Evolutionary conservation across 2,797 vertebrate genomes (phyloP), one percentile per base, ranked within the genome.

Genomic region (Acropternis orthonyx): DNA sequence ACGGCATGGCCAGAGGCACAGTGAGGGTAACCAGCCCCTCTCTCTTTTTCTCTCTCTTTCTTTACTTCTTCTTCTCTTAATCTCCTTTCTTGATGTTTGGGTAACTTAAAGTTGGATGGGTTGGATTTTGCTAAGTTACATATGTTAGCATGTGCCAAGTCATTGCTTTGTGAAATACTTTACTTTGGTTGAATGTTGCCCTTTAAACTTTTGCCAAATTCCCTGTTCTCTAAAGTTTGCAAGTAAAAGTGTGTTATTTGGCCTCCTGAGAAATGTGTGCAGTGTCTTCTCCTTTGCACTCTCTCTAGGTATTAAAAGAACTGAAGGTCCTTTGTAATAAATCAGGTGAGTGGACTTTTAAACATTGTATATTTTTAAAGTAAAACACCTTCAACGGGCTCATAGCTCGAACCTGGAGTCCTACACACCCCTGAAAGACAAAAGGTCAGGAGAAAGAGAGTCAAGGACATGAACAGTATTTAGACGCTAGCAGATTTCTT

Each of bases 341-440:
- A n/a, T 44, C 41, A 2, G 7, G 30, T 20, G 12, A 24, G 9
- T 2, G 2, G 62, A 44, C n/a, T n/a, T n/a, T n/a, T n/a, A n/a
- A 65, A 22, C 8, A 30, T 44, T n/a, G 62, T n/a, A 24, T 18
- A n/a, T 18, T 65, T 44, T 65, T 24, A 12, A 65, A 44, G 30
- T n/a, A n/a, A 65, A 65, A n/a, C 11, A 28, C 41, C 23, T n/a
- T 18, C 22, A 16, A 13, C 18, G 22, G 11, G 62, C 41, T n/a
- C 22, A 44, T n/a, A 44, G 14, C 62, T n/a, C 6, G 6, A 44
- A 44, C 41, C 10, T n/a, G 30, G 11, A 21, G 41, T 44, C 62
- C 44, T n/a, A 24, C 14, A n/a, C 41, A 24, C 15, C 5, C 19
- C 52, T 58, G 32, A 17, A 26, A 37, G 14, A 36, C 52, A 69